Conservation (phyloP, 2,888 invertebrate genomes). For the Troides helena region DNA sequence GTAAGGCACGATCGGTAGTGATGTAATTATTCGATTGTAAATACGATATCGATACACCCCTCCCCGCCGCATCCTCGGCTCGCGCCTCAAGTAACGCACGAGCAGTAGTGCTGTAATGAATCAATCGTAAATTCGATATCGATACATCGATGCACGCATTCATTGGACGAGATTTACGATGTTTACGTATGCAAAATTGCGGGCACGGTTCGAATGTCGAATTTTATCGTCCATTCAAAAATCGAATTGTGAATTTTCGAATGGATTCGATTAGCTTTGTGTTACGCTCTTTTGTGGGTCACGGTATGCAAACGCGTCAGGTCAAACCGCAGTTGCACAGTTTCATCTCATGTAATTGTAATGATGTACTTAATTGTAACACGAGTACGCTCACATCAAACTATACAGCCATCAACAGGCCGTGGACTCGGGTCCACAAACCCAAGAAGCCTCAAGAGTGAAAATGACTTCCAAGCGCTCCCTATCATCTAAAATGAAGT, state of each 20-base stretch:
- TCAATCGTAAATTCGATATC: constrained; percentile 64
- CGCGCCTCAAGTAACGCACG: constrained; percentile 49
- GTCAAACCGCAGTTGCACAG: constrained; percentile 35
- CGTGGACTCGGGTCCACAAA: too few relatives aligned
- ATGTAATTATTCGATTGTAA: too few relatives aligned
- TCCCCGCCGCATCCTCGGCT: constrained; percentile 30
- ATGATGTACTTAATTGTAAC: neutral
- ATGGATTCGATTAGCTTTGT: constrained; percentile 56
- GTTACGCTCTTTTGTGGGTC: constrained; percentile 50
- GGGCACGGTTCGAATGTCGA: constrained; percentile 64
- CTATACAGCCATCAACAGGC: too few relatives aligned
- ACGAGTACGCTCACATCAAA: too few relatives aligned
- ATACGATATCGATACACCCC: constrained; percentile 28
- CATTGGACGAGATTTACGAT: constrained; percentile 74
- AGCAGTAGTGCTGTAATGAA: constrained; percentile 58
- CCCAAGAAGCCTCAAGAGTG: too few relatives aligned
- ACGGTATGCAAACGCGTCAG: constrained; percentile 44
- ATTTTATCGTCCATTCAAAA: constrained; percentile 74
- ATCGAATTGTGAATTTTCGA: constrained; percentile 58
- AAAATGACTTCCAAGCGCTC: too few relatives aligned
- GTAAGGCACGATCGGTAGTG: too few relatives aligned
- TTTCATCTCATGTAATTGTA: constrained; percentile 2
- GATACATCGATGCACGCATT: constrained; percentile 69
- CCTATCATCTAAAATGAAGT: too few relatives aligned
- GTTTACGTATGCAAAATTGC: constrained; percentile 71